A percentile compares a stretch with the other conserved stretches of the same genome.
Conservation (phyloP, 2,888 invertebrate genomes). For the Callosobruchus maculatus region DNA sequence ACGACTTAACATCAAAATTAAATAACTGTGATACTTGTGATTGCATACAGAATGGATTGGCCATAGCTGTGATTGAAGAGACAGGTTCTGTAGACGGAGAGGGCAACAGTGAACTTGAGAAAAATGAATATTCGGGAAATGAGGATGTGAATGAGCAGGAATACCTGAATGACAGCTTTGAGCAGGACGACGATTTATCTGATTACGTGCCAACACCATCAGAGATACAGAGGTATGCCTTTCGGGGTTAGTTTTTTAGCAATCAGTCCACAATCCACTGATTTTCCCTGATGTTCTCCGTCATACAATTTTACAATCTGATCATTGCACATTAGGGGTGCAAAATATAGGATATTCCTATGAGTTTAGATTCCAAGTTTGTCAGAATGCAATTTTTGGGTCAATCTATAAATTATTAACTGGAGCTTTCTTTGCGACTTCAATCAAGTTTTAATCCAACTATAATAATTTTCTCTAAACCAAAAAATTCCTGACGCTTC, state of each 20-base stretch:
- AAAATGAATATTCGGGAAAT: background rate
- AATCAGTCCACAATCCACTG: too few species aligned
- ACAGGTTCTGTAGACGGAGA: background rate
- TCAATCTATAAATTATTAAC: too few species aligned
- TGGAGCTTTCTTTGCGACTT: too few species aligned
- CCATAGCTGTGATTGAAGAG: constrained; percentile 4
- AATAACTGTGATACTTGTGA: constrained; percentile 17
- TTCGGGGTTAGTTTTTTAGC: constrained; percentile 1
- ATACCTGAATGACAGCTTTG: constrained; percentile 14
- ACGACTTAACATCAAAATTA: constrained; percentile 8
- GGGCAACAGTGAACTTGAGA: background rate
- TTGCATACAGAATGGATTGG: constrained; percentile 11
- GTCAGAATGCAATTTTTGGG: too few species aligned
- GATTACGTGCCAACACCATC: constrained; percentile 1
- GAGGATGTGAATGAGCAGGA: constrained; percentile 2
- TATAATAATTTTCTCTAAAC: too few species aligned
- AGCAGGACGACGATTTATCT: constrained; percentile 16
- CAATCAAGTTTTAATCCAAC: too few species aligned
- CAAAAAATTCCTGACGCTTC: too few species aligned
- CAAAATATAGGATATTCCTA: too few species aligned
- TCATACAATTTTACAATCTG: too few species aligned
- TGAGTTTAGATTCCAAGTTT: too few species aligned
- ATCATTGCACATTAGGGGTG: too few species aligned
- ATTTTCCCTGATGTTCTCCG: too few species aligned
- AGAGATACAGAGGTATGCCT: background rate